Evolutionary conservation across 23 tunicate species (phyloP).

Genomic region (Trididemnum nubilum): DNA sequence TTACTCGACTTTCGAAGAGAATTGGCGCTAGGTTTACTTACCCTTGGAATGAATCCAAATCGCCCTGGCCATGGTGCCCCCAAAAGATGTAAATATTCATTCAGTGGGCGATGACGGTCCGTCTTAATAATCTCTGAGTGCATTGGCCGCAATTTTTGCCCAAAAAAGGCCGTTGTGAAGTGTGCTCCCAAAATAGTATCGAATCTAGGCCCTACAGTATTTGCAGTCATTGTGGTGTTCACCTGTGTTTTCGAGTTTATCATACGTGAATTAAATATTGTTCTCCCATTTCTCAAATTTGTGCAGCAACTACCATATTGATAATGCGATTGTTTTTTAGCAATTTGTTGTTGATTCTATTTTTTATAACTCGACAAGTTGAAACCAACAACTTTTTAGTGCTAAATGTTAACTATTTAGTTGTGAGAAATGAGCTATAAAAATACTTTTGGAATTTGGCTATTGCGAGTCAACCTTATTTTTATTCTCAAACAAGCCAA

Average conservation of each 20-base stretch:
- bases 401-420: not conserved
- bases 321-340: too few species aligned
- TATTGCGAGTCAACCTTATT: too few species aligned
- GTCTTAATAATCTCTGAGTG: not conserved
- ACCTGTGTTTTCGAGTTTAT: not conserved
- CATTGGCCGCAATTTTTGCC: slow-evolving; percentile 14
- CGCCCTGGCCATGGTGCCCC: not conserved
- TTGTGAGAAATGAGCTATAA: not conserved
- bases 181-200: slow-evolving; percentile 3
- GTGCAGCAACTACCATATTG: too few species aligned
- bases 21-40: slow-evolving; percentile 13
- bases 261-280: not conserved
- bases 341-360: too few species aligned
- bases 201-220: slow-evolving; percentile 6
- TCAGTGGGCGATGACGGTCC: not conserved
- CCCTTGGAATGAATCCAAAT: slow-evolving; percentile 10
- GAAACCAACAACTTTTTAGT: not conserved
- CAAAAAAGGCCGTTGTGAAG: slow-evolving; percentile 16
- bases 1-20: slow-evolving; percentile 7
- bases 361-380: not conserved
- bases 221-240: slow-evolving; percentile 18
- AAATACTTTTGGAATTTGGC: too few species aligned
- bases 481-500: too few species aligned
- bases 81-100: not conserved
- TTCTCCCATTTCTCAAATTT: too few species aligned